Conservation (phyloP, 2,797 vertebrate genomes). For the Centroberyx gerrardi region DNA sequence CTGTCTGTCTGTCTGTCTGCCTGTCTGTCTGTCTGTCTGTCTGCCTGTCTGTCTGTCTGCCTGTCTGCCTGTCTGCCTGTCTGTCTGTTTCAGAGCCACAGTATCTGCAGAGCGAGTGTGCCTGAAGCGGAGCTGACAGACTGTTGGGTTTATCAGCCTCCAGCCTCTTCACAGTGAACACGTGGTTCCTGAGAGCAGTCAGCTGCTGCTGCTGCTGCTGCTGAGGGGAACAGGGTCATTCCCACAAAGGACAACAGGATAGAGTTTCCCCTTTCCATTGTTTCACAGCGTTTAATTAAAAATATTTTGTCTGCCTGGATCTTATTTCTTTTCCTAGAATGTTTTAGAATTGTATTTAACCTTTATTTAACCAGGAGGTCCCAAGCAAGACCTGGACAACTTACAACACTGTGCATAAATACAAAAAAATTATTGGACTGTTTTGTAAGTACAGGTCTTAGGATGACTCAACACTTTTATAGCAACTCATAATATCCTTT, state of each 20-base stretch:
- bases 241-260: background rate
- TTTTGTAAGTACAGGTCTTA: too few species aligned
- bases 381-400: too few species aligned
- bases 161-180: background rate
- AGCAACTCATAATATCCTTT: too few species aligned
- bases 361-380: too few species aligned
- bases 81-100: background rate
- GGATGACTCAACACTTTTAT: too few species aligned
- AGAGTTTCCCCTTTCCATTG: background rate
- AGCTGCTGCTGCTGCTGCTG: background rate
- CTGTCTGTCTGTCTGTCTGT: too few species aligned
- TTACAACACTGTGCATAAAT: too few species aligned
- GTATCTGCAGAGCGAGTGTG: background rate
- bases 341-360: too few species aligned
- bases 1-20: too few species aligned
- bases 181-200: background rate
- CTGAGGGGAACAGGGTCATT: background rate
- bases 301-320: background rate
- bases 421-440: too few species aligned
- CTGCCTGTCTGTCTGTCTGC: background rate
- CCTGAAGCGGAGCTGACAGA: background rate
- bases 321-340: background rate
- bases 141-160: slow-evolving; percentile 1
- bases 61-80: background rate
- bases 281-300: too few species aligned